These are phyloP conservation scores for Anthophora plumipes DNA, from an alignment of 2,888 invertebrate genomes.

Conservation along the genomic window DNA sequence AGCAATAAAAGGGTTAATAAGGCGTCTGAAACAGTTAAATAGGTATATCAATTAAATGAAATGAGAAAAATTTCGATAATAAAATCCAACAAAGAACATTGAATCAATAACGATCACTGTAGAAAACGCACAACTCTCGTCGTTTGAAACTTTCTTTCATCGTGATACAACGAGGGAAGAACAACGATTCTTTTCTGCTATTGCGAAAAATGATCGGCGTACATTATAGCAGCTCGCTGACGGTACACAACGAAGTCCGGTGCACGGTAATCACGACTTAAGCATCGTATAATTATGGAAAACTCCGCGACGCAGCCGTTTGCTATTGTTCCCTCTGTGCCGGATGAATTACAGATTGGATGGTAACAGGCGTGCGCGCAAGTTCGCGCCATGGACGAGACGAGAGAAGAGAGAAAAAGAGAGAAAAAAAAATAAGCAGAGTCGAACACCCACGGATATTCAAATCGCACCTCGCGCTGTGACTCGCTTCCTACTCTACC, in stretches of 20 bases:
- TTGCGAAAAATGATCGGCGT: conserved; percentile 22
- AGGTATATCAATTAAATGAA: too few relatives aligned
- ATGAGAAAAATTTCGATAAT: background rate
- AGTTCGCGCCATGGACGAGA: background rate
- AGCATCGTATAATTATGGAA: conserved; percentile 58
- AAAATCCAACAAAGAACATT: background rate
- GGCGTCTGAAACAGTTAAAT: too few relatives aligned
- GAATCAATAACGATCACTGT: background rate
- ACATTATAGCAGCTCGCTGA: conserved; percentile 12
- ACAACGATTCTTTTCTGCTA: conserved; percentile 10
- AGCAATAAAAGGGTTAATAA: too few relatives aligned
- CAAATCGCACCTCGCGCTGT: conserved; percentile 38
- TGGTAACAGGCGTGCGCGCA: conserved; percentile 33
- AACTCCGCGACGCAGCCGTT: conserved; percentile 42
- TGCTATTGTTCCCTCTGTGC: conserved; percentile 42
- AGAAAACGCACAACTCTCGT: background rate
- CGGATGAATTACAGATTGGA: conserved; percentile 51
- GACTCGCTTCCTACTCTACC: conserved; percentile 35
- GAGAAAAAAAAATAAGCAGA: conserved; percentile 6
- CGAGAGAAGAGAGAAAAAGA: too few relatives aligned
- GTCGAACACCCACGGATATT: conserved; percentile 55
- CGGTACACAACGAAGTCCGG: conserved; percentile 14
- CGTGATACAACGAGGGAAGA: background rate
- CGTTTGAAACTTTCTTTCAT: background rate
- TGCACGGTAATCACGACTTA: conserved; percentile 47